phyloP scores from a whole-genome alignment of 2,113 vertebrate species.

The Paraplagusia blochii region DNA sequence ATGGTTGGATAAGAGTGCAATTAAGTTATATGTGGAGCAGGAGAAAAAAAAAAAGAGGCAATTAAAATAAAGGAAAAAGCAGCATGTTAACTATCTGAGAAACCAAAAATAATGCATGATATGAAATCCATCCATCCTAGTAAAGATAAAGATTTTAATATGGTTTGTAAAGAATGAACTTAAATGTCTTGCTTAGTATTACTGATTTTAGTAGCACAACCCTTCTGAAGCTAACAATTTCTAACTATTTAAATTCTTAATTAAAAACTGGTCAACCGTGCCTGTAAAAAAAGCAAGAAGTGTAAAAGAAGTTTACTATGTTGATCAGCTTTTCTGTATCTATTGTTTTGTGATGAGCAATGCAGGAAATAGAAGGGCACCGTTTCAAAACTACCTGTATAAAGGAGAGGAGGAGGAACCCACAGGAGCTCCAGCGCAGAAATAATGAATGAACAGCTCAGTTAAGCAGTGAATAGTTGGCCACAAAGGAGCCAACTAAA shows the following conservation, averaged over 20 bases:
- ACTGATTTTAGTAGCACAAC: no score
- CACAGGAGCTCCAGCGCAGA: slow-evolving; percentile 15
- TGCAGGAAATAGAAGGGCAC: slow-evolving; percentile 35
- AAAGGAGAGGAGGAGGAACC: slow-evolving; percentile 22
- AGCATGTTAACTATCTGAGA: neutral
- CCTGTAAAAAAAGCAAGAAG: no score
- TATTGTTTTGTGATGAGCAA: slow-evolving; percentile 42
- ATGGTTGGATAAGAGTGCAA: slow-evolving; percentile 25
- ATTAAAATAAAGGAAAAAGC: neutral
- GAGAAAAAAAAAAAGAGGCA: slow-evolving; percentile 4
- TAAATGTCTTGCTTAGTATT: no score
- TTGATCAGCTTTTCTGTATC: slow-evolving; percentile 31
- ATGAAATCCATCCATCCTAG: no score
- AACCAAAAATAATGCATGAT: no score
- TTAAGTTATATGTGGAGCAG: slow-evolving; percentile 18
- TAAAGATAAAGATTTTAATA: no score
- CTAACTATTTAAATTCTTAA: no score
- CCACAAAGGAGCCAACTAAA: slow-evolving; percentile 5
- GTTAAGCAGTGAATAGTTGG: slow-evolving; percentile 11
- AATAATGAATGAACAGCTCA: slow-evolving; percentile 16
- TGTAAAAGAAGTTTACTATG: neutral
- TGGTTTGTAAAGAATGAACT: no score
- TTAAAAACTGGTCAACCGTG: no score
- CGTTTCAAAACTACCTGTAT: slow-evolving; percentile 44
- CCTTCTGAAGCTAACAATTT: no score